Conservation (phyloP, 2,888 invertebrate genomes). For the Fabriciana adippe region DNA sequence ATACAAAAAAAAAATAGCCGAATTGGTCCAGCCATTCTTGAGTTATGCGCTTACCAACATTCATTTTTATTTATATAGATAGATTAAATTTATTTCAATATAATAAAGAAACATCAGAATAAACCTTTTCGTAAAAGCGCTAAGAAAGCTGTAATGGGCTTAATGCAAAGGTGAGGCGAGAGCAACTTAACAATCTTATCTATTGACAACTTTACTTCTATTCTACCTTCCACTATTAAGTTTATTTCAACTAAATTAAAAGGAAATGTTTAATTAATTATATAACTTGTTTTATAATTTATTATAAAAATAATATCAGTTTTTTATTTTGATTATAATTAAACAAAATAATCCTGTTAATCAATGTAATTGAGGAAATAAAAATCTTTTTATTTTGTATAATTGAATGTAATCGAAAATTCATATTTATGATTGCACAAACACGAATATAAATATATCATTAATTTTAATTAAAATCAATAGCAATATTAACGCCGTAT, state of each 20-base stretch:
- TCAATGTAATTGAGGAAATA: too few relatives aligned
- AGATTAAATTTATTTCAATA: too few relatives aligned
- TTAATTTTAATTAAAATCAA: constrained; percentile 13
- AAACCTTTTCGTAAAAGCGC: constrained; percentile 14
- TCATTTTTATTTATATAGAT: too few relatives aligned
- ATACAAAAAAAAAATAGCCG: too few relatives aligned
- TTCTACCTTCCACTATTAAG: constrained; percentile 13
- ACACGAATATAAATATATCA: background rate
- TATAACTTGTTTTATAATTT: background rate
- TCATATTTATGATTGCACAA: background rate
- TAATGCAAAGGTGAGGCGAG: constrained; percentile 33
- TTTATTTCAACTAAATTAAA: constrained; percentile 8
- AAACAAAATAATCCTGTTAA: too few relatives aligned
- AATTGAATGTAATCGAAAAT: too few relatives aligned
- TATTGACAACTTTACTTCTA: constrained; percentile 34
- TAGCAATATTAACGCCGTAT: background rate
- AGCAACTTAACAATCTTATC: constrained; percentile 29
- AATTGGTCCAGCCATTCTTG: too few relatives aligned
- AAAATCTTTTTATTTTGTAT: too few relatives aligned
- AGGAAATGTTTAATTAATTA: background rate
- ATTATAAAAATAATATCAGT: background rate
- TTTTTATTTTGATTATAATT: background rate
- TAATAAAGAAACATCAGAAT: background rate
- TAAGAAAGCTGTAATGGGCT: constrained; percentile 32
- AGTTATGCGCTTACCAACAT: too few relatives aligned